Percentiles rank a stretch among this genome's conserved stretches.
phyloP scores from a whole-genome alignment of 2,113 vertebrate genomes.

The Megaceryle torquata region DNA sequence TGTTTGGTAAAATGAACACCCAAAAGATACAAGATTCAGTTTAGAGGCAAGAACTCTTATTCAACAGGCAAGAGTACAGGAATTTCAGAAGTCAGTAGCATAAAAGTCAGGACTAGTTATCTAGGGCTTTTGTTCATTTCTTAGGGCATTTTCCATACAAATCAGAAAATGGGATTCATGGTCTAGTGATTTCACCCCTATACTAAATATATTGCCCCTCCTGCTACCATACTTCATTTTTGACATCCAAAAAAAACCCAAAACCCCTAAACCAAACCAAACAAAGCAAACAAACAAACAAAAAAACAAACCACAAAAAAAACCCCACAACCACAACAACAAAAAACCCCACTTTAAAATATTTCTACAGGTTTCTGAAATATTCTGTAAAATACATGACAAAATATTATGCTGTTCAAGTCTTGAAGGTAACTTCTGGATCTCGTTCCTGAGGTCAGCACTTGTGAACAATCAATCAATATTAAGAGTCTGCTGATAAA shows the following conservation, averaged over 20 bases:
- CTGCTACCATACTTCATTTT: accelerated
- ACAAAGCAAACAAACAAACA: too few species aligned
- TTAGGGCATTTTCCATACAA: background rate
- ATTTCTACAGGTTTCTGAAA: background rate
- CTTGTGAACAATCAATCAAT: background rate
- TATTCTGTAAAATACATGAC: background rate
- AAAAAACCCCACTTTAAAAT: background rate
- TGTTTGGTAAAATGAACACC: background rate
- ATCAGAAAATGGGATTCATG: background rate
- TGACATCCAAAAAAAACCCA: background rate
- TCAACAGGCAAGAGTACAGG: background rate
- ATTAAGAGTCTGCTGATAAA: background rate
- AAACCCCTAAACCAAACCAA: background rate
- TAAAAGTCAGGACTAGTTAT: background rate
- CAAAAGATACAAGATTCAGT: background rate
- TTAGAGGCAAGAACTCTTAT: background rate
- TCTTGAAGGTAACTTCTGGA: background rate
- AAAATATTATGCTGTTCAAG: background rate
- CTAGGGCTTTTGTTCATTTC: background rate
- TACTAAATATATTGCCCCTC: background rate
- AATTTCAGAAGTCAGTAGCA: background rate
- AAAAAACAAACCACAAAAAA: background rate
- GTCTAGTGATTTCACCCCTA: background rate
- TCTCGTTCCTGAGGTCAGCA: background rate
- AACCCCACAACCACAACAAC: background rate